Conservation (phyloP, 2,113 vertebrate genomes). For the Syngnathus typhle region DNA sequence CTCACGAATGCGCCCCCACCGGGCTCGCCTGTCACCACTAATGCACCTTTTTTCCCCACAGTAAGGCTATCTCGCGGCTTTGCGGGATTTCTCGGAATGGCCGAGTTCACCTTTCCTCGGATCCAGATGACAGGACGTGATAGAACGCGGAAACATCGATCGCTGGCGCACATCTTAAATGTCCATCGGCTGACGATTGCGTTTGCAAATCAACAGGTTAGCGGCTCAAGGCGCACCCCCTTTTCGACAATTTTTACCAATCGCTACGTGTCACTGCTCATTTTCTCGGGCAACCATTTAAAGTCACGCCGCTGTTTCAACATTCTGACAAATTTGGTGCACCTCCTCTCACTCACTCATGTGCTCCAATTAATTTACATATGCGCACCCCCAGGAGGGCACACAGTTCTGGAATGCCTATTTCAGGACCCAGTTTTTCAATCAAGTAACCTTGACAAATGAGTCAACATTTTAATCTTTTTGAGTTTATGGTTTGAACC, state of each 20-base stretch:
- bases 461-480: no score
- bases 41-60: slow-evolving; percentile 65
- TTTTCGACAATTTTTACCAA: neutral
- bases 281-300: no score
- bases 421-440: no score
- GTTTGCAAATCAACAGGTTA: slow-evolving; percentile 18
- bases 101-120: slow-evolving; percentile 75
- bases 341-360: no score
- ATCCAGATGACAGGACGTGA: slow-evolving; percentile 71
- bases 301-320: neutral
- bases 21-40: slow-evolving; percentile 72
- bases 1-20: slow-evolving; percentile 61
- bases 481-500: no score
- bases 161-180: slow-evolving; percentile 34
- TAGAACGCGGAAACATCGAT: slow-evolving; percentile 64
- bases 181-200: slow-evolving; percentile 20
- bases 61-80: slow-evolving; percentile 72
- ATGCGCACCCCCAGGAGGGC: no score
- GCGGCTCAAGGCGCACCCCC: neutral
- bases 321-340: no score
- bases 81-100: slow-evolving; percentile 71
- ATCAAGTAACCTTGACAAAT: no score
- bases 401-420: no score
- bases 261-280: neutral
- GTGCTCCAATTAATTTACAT: no score